These are phyloP conservation scores for Drosophila seguyi DNA, from an alignment of 1,140 invertebrate species.

Conservation along the genomic window DNA sequence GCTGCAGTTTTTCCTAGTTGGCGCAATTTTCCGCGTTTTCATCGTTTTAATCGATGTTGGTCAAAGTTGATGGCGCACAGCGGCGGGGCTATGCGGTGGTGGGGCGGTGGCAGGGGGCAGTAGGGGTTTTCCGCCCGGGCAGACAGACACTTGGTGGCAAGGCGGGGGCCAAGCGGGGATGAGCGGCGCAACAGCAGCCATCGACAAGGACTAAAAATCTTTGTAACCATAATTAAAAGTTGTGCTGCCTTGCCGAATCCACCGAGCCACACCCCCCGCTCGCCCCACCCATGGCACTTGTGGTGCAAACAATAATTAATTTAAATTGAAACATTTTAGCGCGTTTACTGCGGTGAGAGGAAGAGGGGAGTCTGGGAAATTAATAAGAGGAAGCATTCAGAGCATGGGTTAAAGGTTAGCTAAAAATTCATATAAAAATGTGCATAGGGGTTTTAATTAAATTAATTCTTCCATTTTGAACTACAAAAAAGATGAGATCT, in stretches of 20 bases:
- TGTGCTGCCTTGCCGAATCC: constrained; percentile 45
- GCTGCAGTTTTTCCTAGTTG: constrained; percentile 80
- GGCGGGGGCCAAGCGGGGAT: not conserved
- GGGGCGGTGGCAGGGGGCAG: too few relatives aligned
- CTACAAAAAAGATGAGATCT: not conserved
- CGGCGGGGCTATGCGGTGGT: not conserved
- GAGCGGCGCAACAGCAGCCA: constrained; percentile 38
- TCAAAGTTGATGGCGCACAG: constrained; percentile 64
- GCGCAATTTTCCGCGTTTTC: constrained; percentile 82
- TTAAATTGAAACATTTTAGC: constrained; percentile 84
- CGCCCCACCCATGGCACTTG: constrained; percentile 60
- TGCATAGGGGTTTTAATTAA: not conserved
- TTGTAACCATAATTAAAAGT: constrained; percentile 84
- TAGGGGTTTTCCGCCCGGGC: constrained; percentile 1
- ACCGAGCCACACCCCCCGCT: not conserved
- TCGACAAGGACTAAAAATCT: constrained; percentile 80
- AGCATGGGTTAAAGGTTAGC: constrained; percentile 22
- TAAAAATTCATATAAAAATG: not conserved
- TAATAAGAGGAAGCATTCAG: not conserved
- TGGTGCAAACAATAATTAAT: constrained; percentile 83
- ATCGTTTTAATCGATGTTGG: constrained; percentile 84
- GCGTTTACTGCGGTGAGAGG: constrained; percentile 24
- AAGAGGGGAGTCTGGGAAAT: not conserved
- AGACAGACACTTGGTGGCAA: constrained; percentile 30
- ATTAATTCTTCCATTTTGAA: not conserved